Evolutionary conservation across 2,888 invertebrate species (phyloP), one percentile per base, ranked within the genome.

Genomic region (Arge pagana): DNA sequence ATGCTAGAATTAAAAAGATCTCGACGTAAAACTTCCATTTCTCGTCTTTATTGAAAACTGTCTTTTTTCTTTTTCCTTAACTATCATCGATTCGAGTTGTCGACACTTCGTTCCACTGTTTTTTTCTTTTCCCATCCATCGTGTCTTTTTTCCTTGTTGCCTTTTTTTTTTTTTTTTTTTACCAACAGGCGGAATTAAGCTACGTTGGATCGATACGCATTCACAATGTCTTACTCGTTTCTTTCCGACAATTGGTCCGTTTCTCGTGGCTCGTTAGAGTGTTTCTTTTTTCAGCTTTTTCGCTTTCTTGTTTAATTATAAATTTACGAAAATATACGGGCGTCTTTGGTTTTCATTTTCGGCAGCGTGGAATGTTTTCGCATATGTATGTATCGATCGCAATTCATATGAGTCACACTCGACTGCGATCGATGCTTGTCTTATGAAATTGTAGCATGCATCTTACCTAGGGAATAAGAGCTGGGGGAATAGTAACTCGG

Each of bases 1-100:
- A 64, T 64, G 64, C 64, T 64, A 59, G 54, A 61, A 57, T 59
- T 52, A 56, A 54, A 57, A 52, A 50, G 50, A 50, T 50, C 50
- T 30, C 26, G 37, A 49, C 28, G 18, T 11, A 11, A 39, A 3
- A 15, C 35, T 13, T 18, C 8, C 16, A 33, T 33, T 15, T 33
- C 33, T 33, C 13, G 5, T 1, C 15, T 33, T 11, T 33, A 7
- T 33, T n/a, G n/a, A n/a, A n/a, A n/a, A n/a, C n/a, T n/a, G n/a
- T n/a, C n/a, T 5, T 11, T 31, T n/a, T 33, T n/a, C 10, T 33
- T 41, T 42, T 15, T 10, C 31, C 49, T 40, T 55, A 39, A 45
- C 37, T 52, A 53, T 45, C 36, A 41, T 52, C 50, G 50, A 33
- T 48, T 24, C 23, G 19, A 49, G 40, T 50, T 23, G 41, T 50